phyloP scores from a whole-genome alignment of 2,888 invertebrate genomes.

The Diloba caeruleocephala region DNA sequence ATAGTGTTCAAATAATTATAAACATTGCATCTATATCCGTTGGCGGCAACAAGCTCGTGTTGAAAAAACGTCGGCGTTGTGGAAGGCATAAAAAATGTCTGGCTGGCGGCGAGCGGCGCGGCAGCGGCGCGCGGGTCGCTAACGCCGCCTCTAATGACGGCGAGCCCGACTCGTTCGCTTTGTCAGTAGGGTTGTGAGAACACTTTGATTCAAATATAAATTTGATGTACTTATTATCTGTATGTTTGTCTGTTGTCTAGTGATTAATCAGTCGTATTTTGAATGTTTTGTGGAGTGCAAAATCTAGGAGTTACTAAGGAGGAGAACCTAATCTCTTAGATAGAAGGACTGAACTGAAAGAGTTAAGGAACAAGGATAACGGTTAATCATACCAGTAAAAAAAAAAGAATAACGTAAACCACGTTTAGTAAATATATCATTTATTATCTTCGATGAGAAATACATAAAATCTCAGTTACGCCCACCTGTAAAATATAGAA shows the following conservation, averaged over 20 bases:
- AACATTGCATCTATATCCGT: conserved; percentile 50
- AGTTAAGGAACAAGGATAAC: too few species aligned
- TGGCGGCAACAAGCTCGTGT: conserved; percentile 61
- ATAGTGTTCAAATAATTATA: conserved; percentile 36
- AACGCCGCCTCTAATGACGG: conserved; percentile 85
- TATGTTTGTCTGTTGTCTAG: conserved; percentile 8
- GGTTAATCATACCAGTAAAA: too few species aligned
- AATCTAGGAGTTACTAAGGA: too few species aligned
- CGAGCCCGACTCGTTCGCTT: conserved; percentile 70
- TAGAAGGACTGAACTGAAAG: too few species aligned
- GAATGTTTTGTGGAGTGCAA: too few species aligned
- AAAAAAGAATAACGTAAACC: too few species aligned
- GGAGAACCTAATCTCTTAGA: too few species aligned
- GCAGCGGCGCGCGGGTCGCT: conserved; percentile 83
- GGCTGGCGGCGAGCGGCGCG: conserved; percentile 75
- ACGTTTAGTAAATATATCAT: too few species aligned
- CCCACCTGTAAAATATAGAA: too few species aligned
- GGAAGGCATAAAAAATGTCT: conserved; percentile 88
- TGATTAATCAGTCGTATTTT: too few species aligned
- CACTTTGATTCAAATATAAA: conserved; percentile 24
- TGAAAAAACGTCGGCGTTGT: conserved; percentile 72
- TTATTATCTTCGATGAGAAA: too few species aligned
- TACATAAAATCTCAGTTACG: too few species aligned
- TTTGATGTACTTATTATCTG: conserved; percentile 20
- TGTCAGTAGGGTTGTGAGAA: conserved; percentile 68